Evolutionary conservation across 2,888 invertebrate genomes (phyloP), one percentile per base, ranked within the genome.

Genomic region (Nesidiocoris tenuis): DNA sequence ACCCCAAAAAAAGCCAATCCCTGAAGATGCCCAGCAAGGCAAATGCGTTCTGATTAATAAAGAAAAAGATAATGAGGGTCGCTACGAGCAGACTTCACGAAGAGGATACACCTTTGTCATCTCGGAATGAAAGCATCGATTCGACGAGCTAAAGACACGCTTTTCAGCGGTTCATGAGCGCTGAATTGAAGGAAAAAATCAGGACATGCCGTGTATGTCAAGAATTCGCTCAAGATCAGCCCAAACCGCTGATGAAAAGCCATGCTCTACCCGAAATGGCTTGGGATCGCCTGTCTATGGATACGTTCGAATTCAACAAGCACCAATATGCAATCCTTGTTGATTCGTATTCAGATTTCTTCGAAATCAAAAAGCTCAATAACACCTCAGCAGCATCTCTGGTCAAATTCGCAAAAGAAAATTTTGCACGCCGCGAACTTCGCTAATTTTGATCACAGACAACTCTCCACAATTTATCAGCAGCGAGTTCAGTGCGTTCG

Each of bases 261-360:
- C 76, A 63, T 63, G 18, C 12, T 7, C 2, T 54, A 0, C 63
- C 68, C 9, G 2, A 9, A 18, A 9, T 61, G 0, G 68, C 68
- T 3, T 70, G 76, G 70, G 63, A 70, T 23, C 25, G 63, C 0
- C 21, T 65, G 12, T 56, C 74, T 2, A 25, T 75, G 18, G 66
- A 65, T 17, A 25, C 54, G 12, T 67, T 67, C 0, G 1, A 66
- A 1, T 9, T 0, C 9, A 24, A 68, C 0, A 2, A 7, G 1
- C 7, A 61, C 0, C 18, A 65, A 9, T 71, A 21, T 9, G 24
- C 24, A 7, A 55, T 76, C 16, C 56, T 76, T 23, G 71, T 76
- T 21, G 76, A 76, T 57, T 56, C 21, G 3, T 76, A 18, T 25
- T 76, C 76, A 1, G 76, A 76, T 21, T 76, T 71, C 21, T 76